phyloP scores from a whole-genome alignment of 2,113 vertebrate species.

The Nibea coibor region DNA sequence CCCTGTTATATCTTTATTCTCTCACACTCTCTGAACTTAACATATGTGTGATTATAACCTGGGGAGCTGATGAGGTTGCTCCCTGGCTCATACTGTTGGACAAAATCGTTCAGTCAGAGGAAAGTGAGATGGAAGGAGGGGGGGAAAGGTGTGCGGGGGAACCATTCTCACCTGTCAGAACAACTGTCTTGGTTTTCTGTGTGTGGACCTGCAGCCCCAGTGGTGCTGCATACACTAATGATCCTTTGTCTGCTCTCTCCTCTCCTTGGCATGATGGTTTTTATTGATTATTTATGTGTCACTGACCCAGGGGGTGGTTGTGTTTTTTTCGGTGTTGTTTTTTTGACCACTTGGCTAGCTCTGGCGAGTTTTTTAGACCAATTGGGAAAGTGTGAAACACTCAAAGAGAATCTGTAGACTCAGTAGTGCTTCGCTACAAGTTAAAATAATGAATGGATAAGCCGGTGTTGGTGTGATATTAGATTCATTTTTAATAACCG shows the following conservation, averaged over 20 bases:
- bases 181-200: constrained; percentile 80
- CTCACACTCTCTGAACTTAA: constrained; percentile 51
- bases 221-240: constrained; percentile 70
- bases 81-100: constrained; percentile 75
- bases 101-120: constrained; percentile 77
- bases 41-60: constrained; percentile 82
- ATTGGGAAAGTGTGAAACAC: constrained; percentile 48
- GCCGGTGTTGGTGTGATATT: background rate
- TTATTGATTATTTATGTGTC: constrained; percentile 76
- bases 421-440: constrained; percentile 11
- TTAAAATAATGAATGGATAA: background rate
- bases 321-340: constrained; percentile 26
- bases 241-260: constrained; percentile 64
- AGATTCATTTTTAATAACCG: background rate
- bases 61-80: constrained; percentile 78
- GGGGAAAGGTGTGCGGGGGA: constrained; percentile 65
- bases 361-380: constrained; percentile 9
- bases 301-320: constrained; percentile 25
- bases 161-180: constrained; percentile 88
- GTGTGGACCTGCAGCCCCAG: constrained; percentile 61
- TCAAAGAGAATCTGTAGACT: constrained; percentile 16
- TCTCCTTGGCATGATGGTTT: constrained; percentile 35
- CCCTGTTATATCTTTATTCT: constrained; percentile 68
- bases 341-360: constrained; percentile 33
- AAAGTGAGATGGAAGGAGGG: constrained; percentile 65